Base-by-base conservation (phyloP, 2,888 invertebrate genomes). In the Watsonalla binaria region DNA sequence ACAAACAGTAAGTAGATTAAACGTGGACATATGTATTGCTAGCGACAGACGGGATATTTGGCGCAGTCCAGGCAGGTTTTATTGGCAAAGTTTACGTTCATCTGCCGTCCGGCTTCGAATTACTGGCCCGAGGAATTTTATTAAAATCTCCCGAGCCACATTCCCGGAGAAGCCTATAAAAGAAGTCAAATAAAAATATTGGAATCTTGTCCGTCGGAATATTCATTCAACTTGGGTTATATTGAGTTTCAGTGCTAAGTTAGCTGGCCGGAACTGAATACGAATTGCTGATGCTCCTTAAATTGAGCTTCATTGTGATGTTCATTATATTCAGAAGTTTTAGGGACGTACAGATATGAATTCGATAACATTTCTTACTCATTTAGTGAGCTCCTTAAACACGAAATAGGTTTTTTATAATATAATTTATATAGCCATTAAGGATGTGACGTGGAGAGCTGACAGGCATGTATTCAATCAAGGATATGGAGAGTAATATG, bases 51-150 rank as follows among this genome's bases (percentile, higher is more conserved):
- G 37, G 14, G 37, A 14, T 35, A n/a, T 24, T 9, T 7, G 35
- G 35, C 35, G 37, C 11, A 6, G 5, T 37, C 24, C 9, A 49
- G 13, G 35, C 5, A 37, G 6, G 11, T 54, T 62, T 66, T 64
- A 67, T 67, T 59, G 62, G 56, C 53, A 54, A 66, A 68, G 56
- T 68, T 68, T 61, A 61, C 56, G 62, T 64, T 56, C 59, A 63
- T 61, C 60, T 60, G 59, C 37, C 37, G 37, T 37, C 15, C 49
- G 49, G 49, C 37, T 34, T 48, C 49, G 9, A 49, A 49, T 49
- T 37, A 49, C 49, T 37, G 49, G 37, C 9, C 49, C 49, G 37
- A 15, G 8, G 49, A 15, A 49, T 49, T 49, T 49, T 39, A 49
- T 49, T 49, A 49, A 49, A 49, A 37, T 37, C 49, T 15, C 49